Conservation (phyloP, 2,888 invertebrate species). For the Deilephila elpenor region DNA sequence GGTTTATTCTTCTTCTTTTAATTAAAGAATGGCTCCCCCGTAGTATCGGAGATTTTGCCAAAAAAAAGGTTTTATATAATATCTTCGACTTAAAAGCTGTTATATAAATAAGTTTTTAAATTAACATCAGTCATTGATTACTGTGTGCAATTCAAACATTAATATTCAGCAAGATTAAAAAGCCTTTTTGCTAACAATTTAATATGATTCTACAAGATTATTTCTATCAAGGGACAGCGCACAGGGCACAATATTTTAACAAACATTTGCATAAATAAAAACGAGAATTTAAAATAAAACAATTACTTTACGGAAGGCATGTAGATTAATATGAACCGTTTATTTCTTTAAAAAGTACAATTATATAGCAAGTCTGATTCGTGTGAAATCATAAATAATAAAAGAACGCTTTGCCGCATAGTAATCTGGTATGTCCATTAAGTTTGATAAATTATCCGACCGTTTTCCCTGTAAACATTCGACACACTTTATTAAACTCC, state of each 20-base stretch:
- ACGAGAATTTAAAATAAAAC: neutral
- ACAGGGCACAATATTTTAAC: neutral
- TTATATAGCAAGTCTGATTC: neutral
- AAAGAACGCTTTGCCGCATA: constrained; percentile 28
- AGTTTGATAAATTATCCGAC: constrained; percentile 33
- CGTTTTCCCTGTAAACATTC: constrained; percentile 31
- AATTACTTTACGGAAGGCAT: neutral
- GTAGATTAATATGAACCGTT: neutral
- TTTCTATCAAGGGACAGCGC: too few species aligned
- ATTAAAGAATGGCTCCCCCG: too few species aligned
- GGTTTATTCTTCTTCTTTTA: too few species aligned
- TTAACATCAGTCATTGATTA: too few species aligned
- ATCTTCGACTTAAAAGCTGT: too few species aligned
- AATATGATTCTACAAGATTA: too few species aligned
- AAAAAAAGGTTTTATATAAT: too few species aligned
- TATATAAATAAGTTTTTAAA: too few species aligned
- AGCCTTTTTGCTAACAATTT: too few species aligned
- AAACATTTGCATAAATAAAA: neutral
- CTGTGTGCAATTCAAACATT: too few species aligned
- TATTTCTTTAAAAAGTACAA: neutral
- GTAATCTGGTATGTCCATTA: constrained; percentile 33
- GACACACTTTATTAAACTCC: constrained; percentile 32
- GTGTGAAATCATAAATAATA: constrained; percentile 26
- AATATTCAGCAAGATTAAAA: too few species aligned
- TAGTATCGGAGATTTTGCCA: too few species aligned